Evolutionary conservation across 2,113 vertebrate genomes (phyloP).

Genomic region (Dipodomys stephensi): DNA sequence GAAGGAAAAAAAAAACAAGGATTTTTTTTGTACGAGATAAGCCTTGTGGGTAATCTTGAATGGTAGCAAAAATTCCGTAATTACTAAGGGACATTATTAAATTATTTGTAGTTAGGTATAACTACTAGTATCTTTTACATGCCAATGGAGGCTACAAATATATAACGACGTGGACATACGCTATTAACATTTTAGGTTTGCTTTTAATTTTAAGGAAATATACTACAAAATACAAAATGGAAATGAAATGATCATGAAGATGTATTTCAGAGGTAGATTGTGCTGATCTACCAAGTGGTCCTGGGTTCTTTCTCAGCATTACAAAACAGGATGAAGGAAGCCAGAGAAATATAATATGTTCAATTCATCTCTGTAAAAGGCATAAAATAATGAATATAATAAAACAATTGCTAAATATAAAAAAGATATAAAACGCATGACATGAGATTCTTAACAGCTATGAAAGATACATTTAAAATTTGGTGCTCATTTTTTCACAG

Average conservation of each 20-base stretch:
- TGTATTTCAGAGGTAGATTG: no score
- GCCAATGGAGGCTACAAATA: background rate
- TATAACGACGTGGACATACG: rapidly evolving
- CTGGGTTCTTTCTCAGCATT: background rate
- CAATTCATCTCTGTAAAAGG: background rate
- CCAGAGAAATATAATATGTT: background rate
- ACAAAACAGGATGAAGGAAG: no score
- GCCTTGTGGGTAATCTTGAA: background rate
- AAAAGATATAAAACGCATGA: background rate
- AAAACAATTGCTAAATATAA: background rate
- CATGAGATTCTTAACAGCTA: background rate
- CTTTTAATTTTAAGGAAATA: background rate
- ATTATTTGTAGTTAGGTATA: background rate
- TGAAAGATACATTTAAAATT: background rate
- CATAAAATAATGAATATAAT: background rate
- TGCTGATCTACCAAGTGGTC: no score
- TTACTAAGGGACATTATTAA: background rate
- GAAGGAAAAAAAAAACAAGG: no score
- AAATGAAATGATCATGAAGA: background rate
- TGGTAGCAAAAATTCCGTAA: background rate
- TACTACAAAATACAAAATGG: background rate
- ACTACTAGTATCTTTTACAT: background rate
- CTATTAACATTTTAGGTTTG: background rate
- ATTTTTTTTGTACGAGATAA: background rate
- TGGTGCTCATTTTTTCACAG: background rate